Base-by-base conservation (phyloP, 2,888 invertebrate species). In the Agelastica alni region DNA sequence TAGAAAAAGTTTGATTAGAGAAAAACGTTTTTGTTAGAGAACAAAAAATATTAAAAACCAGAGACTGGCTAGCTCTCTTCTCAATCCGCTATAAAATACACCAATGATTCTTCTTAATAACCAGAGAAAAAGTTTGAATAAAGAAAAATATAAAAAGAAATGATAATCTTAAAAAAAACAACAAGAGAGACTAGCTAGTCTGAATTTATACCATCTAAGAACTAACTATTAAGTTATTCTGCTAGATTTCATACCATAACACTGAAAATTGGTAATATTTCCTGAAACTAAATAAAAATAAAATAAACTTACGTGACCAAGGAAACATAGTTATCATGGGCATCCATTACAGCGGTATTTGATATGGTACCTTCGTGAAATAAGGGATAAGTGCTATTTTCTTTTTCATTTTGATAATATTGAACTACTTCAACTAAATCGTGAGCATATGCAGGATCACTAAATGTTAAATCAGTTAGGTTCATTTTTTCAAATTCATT, bases 341-440 rank as follows among this genome's bases (percentile, higher is more conserved):
- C 78, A 75, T 89, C 89, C 58, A 85, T 81, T 42, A 82, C 84
- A 32, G 85, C 84, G 26, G 88, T 79, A 56, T 84, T 85, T 4
- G 85, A 81, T 48, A 83, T 80, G 49, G 75, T 78, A 58, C 78
- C 79, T 58, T 73, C 69, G 44, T 75, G 75, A 58, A 69, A 77
- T 47, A 65, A 64, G 10, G 45, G 44, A 9, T 62, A 37, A 2
- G 37, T 67, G n/a, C 74, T 56, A 42, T 74, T 70, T 12, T 65
- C 63, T 46, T 73, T 66, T 14, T 61, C 52, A 42, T 75, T 4
- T 20, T 39, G 75, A 7, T 70, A 57, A 17, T 58, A 59, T 56
- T 70, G 66, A 2, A 72, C 70, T 20, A 70, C 60, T 59, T 75
- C 66, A 0, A 73, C 74, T 37, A 76, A 51, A 54, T 62, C 63